These are phyloP conservation scores for Aplysina aerophoba DNA, from an alignment of 37 sponge, comb jelly and placozoan species.

Conservation along the genomic window DNA sequence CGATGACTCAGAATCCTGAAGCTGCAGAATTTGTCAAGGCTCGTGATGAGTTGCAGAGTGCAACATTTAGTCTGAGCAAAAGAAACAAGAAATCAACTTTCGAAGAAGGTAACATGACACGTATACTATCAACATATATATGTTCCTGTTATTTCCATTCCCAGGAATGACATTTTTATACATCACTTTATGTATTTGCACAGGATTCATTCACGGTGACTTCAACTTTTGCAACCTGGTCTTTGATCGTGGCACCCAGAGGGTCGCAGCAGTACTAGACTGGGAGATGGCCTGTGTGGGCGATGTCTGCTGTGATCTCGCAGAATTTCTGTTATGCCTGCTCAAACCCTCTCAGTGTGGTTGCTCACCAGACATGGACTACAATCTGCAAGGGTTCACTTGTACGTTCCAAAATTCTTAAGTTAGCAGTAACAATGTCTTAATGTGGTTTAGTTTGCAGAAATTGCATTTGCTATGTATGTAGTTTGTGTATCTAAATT, in stretches of 20 bases:
- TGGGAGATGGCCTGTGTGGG: conserved; percentile 14
- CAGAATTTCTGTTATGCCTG: not conserved
- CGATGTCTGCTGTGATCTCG: conserved; percentile 1
- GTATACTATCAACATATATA: too few relatives aligned
- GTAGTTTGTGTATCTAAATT: not conserved
- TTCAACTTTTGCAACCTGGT: conserved; percentile 18
- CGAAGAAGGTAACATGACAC: too few relatives aligned
- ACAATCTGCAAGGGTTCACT: too few relatives aligned
- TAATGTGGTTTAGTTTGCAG: too few relatives aligned
- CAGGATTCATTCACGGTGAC: not conserved
- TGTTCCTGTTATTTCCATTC: too few relatives aligned
- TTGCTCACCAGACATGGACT: not conserved
- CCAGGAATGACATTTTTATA: not conserved
- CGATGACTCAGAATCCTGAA: too few relatives aligned
- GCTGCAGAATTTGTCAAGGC: too few relatives aligned
- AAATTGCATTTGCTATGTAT: not conserved
- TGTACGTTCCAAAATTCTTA: too few relatives aligned
- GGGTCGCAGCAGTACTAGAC: not conserved
- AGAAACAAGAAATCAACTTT: too few relatives aligned
- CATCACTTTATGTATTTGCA: not conserved
- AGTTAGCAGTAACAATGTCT: too few relatives aligned
- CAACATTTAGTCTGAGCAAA: too few relatives aligned
- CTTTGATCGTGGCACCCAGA: not conserved
- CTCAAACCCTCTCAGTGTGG: not conserved
- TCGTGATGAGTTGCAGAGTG: too few relatives aligned